Evolutionary conservation across 2,888 invertebrate species (phyloP).

Genomic region (Electrophaes corylata): DNA sequence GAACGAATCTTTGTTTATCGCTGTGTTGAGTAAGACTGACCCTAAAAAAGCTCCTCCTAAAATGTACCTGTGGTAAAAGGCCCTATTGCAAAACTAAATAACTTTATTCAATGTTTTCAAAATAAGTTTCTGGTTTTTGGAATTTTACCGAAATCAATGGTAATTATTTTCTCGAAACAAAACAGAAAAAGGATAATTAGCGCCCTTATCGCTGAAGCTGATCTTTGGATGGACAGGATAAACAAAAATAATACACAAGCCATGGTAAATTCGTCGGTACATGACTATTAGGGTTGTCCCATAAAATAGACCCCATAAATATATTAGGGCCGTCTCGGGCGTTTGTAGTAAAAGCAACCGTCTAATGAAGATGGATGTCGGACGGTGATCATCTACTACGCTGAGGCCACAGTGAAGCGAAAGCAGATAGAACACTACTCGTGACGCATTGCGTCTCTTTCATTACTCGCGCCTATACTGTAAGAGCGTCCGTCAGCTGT

Average conservation of each 20-base stretch:
- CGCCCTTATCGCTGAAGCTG: neutral
- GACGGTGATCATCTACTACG: conserved; percentile 39
- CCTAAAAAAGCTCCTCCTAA: too few relatives aligned
- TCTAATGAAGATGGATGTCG: conserved; percentile 45
- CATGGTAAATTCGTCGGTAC: conserved; percentile 9
- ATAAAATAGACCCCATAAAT: conserved; percentile 42
- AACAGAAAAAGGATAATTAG: neutral
- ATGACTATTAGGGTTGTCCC: conserved; percentile 30
- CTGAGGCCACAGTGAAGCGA: conserved; percentile 13
- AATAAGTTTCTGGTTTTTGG: neutral
- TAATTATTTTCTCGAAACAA: neutral
- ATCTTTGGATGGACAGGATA: neutral
- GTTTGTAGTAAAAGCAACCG: conserved; percentile 35
- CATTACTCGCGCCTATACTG: too few relatives aligned
- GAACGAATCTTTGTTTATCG: too few relatives aligned
- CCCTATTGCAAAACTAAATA: too few relatives aligned
- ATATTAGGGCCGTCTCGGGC: conserved; percentile 39
- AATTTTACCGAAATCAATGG: neutral
- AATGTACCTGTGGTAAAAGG: too few relatives aligned
- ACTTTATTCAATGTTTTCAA: neutral
- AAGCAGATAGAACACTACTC: neutral
- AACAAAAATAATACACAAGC: conserved; percentile 1
- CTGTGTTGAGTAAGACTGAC: too few relatives aligned
- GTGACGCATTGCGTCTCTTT: neutral
- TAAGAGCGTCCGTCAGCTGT: too few relatives aligned